These are phyloP conservation scores for Lonchura striata DNA, from an alignment of 2,113 vertebrate genomes.

Conservation along the genomic window DNA sequence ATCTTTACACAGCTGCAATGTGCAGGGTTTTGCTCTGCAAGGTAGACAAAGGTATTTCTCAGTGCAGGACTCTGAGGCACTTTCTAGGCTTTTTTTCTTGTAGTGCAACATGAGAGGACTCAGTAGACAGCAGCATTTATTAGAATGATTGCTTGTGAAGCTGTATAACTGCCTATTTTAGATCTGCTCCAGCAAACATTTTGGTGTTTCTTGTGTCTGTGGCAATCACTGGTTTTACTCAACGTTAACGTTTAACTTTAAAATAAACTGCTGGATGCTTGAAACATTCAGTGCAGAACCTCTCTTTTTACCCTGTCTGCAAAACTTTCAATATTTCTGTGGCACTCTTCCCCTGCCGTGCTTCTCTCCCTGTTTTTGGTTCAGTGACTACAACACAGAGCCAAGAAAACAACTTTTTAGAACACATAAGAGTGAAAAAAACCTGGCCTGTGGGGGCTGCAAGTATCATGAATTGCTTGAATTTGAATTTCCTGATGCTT, in stretches of 20 bases:
- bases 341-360: fast-evolving
- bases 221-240: background rate
- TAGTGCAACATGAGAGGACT: background rate
- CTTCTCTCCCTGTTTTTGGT: background rate
- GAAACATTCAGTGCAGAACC: background rate
- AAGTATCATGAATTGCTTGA: background rate
- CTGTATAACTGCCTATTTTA: background rate
- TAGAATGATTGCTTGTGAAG: background rate
- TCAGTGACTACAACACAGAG: background rate
- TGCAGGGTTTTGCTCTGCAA: background rate
- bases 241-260: conserved; percentile 50
- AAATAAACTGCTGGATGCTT: conserved; percentile 15
- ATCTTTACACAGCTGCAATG: background rate
- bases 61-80: background rate
- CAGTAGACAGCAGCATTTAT: background rate
- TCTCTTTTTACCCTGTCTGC: background rate
- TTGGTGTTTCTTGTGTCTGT: background rate
- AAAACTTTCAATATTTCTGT: fast-evolving
- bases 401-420: background rate
- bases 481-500: background rate
- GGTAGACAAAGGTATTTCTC: background rate
- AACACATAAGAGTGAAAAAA: fast-evolving
- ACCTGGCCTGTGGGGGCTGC: background rate
- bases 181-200: background rate
- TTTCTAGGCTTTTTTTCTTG: background rate